Evolutionary conservation across 2,113 vertebrate species (phyloP).

Genomic region (Perccottus glenii): DNA sequence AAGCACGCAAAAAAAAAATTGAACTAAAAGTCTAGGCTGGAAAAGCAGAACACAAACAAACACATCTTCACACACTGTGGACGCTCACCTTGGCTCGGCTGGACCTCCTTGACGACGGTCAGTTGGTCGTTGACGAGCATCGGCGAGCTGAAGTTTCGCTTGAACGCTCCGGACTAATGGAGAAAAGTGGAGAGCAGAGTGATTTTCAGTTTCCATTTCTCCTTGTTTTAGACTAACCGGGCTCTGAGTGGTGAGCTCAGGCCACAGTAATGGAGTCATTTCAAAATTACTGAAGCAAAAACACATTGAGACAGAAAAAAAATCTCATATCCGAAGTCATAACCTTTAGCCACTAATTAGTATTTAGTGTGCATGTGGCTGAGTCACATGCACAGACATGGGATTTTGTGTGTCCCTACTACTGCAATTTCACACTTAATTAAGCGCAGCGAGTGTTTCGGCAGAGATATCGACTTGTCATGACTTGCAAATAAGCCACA

Average conservation of each 20-base stretch:
- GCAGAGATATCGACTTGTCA: constrained; percentile 35
- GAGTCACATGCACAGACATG: constrained; percentile 18
- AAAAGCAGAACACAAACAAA: constrained; percentile 23
- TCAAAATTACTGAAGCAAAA: constrained; percentile 20
- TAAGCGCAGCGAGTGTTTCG: constrained; percentile 51
- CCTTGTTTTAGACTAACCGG: constrained; percentile 13
- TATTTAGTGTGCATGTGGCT: constrained; percentile 20
- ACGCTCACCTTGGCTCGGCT: constrained; percentile 75
- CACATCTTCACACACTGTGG: neutral
- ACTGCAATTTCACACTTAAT: constrained; percentile 67
- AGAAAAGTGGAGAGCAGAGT: constrained; percentile 37
- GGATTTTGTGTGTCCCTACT: constrained; percentile 5
- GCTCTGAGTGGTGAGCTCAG: neutral
- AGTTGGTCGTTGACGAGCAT: constrained; percentile 85
- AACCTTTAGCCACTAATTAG: constrained; percentile 19
- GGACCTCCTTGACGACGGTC: constrained; percentile 80
- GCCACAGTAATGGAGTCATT: constrained; percentile 8
- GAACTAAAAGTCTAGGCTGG: constrained; percentile 38
- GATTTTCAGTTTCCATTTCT: constrained; percentile 24
- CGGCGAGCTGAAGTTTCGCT: constrained; percentile 91
- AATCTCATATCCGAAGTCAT: neutral
- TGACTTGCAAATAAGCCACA: constrained; percentile 50
- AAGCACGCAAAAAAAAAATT: constrained; percentile 38
- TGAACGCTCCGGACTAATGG: constrained; percentile 86
- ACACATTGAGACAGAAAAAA: neutral